Evolutionary conservation across 2,113 vertebrate species (phyloP), one percentile per base, ranked within the genome.

Genomic region (Nematolebias whitei): DNA sequence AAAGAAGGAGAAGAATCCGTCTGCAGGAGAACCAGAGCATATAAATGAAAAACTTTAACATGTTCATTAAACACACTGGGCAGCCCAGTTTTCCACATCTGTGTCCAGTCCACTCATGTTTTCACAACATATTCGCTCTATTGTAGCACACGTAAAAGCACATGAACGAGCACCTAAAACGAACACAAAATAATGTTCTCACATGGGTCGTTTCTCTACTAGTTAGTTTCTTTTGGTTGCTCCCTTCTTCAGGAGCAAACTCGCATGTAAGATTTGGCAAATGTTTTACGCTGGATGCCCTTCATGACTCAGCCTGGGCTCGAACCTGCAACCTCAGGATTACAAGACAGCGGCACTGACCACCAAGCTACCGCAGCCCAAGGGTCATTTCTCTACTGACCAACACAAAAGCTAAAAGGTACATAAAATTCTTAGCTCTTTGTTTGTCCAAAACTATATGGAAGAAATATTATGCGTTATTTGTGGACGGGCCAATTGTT

Each of bases 1-100:
- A 99, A 92, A 92, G 95, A 96, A 63, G 97, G 93, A 91, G 96
- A 95, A 93, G 96, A 96, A 93, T 98, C 98, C 92, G 96, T 98
- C 98, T 94, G 95, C 63, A 84, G 90, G 79, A 87, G 76, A 97
- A 96, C 96, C 95, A 96, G 78, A 91, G 80, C 83, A 98, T 65
- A 97, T 84, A 93, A 71, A 90, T 95, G 93, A 87, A 78, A 93
- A 90, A 90, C 89, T 93, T 96, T 92, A 94, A 94, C 90, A 84
- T 54, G 53, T 67, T 73, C n/a, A 61, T 19, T 20, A 51, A 50
- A 74, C 8, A 67, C 63, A 83, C 38, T 70, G 80, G 80, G 65
- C 47, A 85, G 71, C 76, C 59, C 75, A 60, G 51, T 71, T 38
- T 56, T 68, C 65, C 73, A 83, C 76, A 83, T 77, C 62, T 45